phyloP scores from a whole-genome alignment of 2,888 invertebrate genomes.

The Colostygia pectinataria region DNA sequence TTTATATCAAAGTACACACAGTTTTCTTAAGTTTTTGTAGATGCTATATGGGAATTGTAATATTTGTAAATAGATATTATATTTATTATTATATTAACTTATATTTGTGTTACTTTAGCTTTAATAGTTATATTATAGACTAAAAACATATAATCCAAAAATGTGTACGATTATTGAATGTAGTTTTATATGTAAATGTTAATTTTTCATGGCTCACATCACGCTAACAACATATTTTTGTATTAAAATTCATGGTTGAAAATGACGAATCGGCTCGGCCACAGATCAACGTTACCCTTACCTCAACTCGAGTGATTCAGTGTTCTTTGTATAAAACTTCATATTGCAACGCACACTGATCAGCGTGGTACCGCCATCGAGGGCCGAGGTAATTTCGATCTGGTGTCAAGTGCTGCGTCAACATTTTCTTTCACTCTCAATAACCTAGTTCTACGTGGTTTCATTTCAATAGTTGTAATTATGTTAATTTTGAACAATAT shows the following conservation, averaged over 20 bases:
- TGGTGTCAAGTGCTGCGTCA: too few species aligned
- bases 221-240: constrained; percentile 40
- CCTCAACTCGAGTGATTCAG: too few species aligned
- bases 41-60: constrained; percentile 52
- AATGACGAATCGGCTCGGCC: too few species aligned
- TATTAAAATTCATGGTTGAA: too few species aligned
- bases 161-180: constrained; percentile 60
- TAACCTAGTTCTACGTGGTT: constrained; percentile 29
- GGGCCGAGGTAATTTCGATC: too few species aligned
- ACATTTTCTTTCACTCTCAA: too few species aligned
- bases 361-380: too few species aligned
- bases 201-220: constrained; percentile 43
- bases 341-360: too few species aligned
- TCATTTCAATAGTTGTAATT: constrained; percentile 31
- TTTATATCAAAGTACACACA: constrained; percentile 29
- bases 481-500: constrained; percentile 40
- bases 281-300: too few species aligned
- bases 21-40: constrained; percentile 20
- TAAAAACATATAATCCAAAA: constrained; percentile 64
- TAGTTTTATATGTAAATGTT: constrained; percentile 41
- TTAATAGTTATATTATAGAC: constrained; percentile 76
- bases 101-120: constrained; percentile 76
- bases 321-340: too few species aligned
- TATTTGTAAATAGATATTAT: constrained; percentile 79
- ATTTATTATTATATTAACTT: too few species aligned